Evolutionary conservation across 2,888 invertebrate genomes (phyloP).

Genomic region (Drosophila fungiperda): DNA sequence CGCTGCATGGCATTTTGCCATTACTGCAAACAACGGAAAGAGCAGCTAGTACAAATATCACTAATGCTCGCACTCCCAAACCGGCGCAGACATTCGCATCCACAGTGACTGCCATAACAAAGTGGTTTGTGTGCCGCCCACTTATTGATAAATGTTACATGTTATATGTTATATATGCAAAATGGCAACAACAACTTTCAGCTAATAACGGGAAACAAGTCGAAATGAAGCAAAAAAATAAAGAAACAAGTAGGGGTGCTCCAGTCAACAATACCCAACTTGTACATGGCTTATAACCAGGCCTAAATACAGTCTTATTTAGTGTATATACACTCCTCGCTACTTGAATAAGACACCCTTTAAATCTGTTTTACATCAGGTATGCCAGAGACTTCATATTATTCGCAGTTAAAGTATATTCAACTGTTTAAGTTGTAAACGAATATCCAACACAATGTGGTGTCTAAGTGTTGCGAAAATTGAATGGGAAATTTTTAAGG

Average conservation of each 20-base stretch:
- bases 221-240: conserved; percentile 35
- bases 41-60: conserved; percentile 18
- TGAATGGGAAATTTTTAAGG: neutral
- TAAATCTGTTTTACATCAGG: neutral
- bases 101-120: conserved; percentile 9
- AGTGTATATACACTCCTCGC: neutral
- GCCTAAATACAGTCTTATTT: conserved; percentile 11
- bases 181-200: conserved; percentile 44
- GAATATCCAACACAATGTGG: neutral
- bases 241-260: neutral
- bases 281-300: neutral
- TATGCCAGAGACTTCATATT: neutral
- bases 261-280: neutral
- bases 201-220: conserved; percentile 62
- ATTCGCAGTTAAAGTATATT: too few relatives aligned
- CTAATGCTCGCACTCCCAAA: conserved; percentile 8
- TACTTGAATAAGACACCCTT: neutral
- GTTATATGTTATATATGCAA: conserved; percentile 18
- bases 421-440: neutral
- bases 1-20: conserved; percentile 30
- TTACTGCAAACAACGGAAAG: conserved; percentile 6
- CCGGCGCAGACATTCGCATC: neutral
- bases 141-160: conserved; percentile 60
- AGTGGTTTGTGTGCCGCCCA: conserved; percentile 29
- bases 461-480: neutral